Evolutionary conservation across 2,113 vertebrate species (phyloP), one percentile per base, ranked within the genome.

Genomic region (Carlito syrichta): DNA sequence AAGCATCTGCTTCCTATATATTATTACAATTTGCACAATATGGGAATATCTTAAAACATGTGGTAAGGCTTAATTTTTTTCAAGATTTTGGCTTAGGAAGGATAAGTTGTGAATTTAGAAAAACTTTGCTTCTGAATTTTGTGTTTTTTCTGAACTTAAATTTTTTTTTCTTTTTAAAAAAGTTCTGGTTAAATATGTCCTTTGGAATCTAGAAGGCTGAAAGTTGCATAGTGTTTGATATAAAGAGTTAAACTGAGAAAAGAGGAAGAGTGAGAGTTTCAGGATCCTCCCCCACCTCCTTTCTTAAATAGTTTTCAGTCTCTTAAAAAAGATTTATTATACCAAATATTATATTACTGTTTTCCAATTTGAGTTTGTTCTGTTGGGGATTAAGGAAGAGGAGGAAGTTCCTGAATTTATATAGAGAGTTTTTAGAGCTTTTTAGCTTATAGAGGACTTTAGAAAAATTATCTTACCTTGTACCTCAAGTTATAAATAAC

Each of bases 1-100:
- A 99, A 76, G 99, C 99, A 25, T 99, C 99, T 1, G 99, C 99
- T 92, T 99, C 99, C 0, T 99, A 99, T 97, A 99, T 99, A 98
- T 99, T 99, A 85, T 97, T 99, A 45, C 99, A 99, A 97, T 99
- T 99, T 93, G 99, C 99, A 97, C 99, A 99, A 81, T 99, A 99
- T 91, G 99, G 99, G 96, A 99, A 99, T 98, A 99, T 99, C 98
- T 97, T 99, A 96, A 99, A 99, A 97, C 99, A 99, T 77, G 99
- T 99, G 99, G 99, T 99, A 98, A 99, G 99, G 96, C 58, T 96
- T 81, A n/a, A 50, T 86, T 62, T 69, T 78, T 95, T 95, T 89
- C 25, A 96, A 54, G 74, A 94, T 66, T 87, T 96, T 90, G 56
- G 14, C 6, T 96, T 85, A 94, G 38, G 50, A 86, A 83, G 77